Evolutionary conservation across 1,140 invertebrate genomes (phyloP).

Genomic region (Dolichoris vasculosae): DNA sequence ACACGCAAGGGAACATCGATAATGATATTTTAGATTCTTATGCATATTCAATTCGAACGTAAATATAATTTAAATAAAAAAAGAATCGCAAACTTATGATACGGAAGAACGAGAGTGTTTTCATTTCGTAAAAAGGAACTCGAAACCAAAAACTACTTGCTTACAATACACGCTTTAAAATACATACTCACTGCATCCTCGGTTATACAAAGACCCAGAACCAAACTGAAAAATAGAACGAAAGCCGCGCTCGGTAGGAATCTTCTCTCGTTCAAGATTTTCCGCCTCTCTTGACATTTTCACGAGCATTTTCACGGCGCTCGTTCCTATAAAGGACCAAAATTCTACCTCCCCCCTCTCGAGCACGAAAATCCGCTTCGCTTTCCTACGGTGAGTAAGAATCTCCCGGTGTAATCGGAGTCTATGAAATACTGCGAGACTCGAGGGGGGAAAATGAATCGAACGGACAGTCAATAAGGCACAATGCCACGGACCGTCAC

Average conservation of each 20-base stretch:
- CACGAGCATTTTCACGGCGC: background rate
- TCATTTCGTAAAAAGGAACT: background rate
- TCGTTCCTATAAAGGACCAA: conserved; percentile 2
- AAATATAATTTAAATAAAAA: background rate
- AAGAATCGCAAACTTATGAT: background rate
- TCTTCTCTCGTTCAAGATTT: conserved; percentile 16
- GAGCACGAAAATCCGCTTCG: too few relatives aligned
- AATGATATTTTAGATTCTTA: background rate
- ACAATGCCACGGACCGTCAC: conserved; percentile 5
- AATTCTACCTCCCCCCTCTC: background rate
- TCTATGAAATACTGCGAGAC: background rate
- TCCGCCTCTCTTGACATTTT: conserved; percentile 11
- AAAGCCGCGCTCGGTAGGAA: background rate
- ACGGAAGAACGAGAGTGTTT: background rate
- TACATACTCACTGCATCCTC: background rate
- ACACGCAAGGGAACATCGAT: background rate
- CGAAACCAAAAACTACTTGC: background rate
- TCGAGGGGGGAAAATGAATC: conserved; percentile 18
- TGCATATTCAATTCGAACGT: background rate
- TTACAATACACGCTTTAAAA: background rate
- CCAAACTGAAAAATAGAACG: conserved; percentile 25
- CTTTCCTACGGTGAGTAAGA: too few relatives aligned
- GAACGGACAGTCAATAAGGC: conserved; percentile 47
- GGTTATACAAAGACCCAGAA: background rate
- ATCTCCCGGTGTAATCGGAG: conserved; percentile 6